Percentiles rank a stretch among this genome's conserved stretches.
Evolutionary conservation across 1,140 invertebrate genomes (phyloP).

Genomic region (Apis cerana): DNA sequence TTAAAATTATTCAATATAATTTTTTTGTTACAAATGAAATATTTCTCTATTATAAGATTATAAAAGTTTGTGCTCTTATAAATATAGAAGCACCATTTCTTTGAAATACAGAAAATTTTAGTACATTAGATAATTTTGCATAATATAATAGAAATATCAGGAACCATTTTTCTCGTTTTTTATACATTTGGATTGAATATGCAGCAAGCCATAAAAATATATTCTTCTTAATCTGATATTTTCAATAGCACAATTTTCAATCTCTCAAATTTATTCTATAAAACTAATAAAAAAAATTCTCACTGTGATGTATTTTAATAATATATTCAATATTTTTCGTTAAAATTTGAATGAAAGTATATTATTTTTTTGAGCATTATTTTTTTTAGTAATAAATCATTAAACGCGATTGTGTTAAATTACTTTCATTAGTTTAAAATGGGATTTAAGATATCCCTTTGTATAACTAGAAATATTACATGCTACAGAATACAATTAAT

Average conservation of each 20-base stretch:
- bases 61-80: constrained; percentile 11
- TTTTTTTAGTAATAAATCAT: constrained; percentile 4
- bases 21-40: background rate
- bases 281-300: constrained; percentile 37
- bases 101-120: constrained; percentile 5
- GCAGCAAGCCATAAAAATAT: constrained; percentile 48
- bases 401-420: constrained; percentile 35
- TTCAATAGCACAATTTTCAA: constrained; percentile 36
- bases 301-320: constrained; percentile 28
- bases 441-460: constrained; percentile 14
- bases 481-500: constrained; percentile 39
- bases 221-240: constrained; percentile 37
- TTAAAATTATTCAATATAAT: constrained; percentile 1
- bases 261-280: constrained; percentile 40
- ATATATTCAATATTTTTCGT: constrained; percentile 27
- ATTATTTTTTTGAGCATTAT: constrained; percentile 37
- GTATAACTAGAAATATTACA: constrained; percentile 41
- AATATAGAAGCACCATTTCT: constrained; percentile 6
- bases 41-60: background rate
- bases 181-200: constrained; percentile 28
- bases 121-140: constrained; percentile 31
- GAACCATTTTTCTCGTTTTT: constrained; percentile 37
- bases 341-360: constrained; percentile 42
- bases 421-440: constrained; percentile 51
- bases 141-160: constrained; percentile 39